These are phyloP conservation scores for Drosophila paulistorum DNA, from an alignment of 1,140 invertebrate genomes.

Conservation along the genomic window DNA sequence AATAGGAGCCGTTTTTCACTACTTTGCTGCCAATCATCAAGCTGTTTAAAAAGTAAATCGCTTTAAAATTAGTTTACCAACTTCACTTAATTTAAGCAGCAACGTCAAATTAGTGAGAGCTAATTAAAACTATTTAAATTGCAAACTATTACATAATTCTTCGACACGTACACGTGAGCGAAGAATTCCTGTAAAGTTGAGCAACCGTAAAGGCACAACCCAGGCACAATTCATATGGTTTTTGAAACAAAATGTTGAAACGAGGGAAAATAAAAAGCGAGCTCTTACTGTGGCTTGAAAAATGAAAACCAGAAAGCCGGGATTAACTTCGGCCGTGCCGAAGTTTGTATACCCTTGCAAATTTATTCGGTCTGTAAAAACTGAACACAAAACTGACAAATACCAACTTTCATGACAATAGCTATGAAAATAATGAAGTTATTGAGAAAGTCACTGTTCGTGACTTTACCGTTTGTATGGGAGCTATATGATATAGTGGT, in stretches of 20 bases:
- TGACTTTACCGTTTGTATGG: no score
- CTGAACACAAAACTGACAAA: no score
- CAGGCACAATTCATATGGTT: constrained; percentile 24
- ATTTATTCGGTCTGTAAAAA: no score
- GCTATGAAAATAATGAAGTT: no score
- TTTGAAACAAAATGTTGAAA: constrained; percentile 70
- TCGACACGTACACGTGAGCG: constrained; percentile 26
- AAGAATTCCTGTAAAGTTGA: constrained; percentile 49
- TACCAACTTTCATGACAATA: no score
- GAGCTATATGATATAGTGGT: no score
- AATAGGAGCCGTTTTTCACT: constrained; percentile 41
- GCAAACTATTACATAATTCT: constrained; percentile 79
- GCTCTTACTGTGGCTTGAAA: not conserved
- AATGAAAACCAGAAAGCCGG: no score
- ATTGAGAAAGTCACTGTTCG: no score
- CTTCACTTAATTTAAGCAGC: constrained; percentile 71
- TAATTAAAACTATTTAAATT: constrained; percentile 82
- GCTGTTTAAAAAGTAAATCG: constrained; percentile 81
- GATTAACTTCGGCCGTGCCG: no score
- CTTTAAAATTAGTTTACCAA: constrained; percentile 82
- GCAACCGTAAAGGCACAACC: constrained; percentile 25
- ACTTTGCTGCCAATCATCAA: constrained; percentile 67
- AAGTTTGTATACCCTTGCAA: no score
- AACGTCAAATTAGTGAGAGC: constrained; percentile 78
- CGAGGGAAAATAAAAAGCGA: constrained; percentile 70